phyloP scores from a whole-genome alignment of 2,888 invertebrate genomes.

The Stenotaenia linearis region DNA sequence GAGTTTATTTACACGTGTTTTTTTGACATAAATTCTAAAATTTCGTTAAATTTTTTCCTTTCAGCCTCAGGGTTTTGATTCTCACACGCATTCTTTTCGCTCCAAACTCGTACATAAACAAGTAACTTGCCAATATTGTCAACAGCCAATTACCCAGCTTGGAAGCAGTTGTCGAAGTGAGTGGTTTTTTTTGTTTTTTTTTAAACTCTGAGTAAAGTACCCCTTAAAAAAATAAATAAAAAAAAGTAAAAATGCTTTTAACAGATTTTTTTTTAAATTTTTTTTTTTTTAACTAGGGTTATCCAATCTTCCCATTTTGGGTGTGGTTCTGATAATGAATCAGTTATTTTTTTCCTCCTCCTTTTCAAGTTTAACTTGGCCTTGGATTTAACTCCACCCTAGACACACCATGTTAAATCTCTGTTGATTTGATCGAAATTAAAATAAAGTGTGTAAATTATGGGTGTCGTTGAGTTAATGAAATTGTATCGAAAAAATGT shows the following conservation, averaged over 20 bases:
- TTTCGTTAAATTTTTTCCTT: background rate
- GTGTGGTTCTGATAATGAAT: slow-evolving; percentile 26
- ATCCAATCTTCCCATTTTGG: slow-evolving; percentile 20
- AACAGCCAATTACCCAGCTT: background rate
- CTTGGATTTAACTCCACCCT: slow-evolving; percentile 17
- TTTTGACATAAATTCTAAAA: too few relatives aligned
- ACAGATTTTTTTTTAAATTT: background rate
- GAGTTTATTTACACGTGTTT: background rate
- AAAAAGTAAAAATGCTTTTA: background rate
- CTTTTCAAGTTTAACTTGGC: slow-evolving; percentile 22
- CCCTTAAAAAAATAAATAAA: background rate
- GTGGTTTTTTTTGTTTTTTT: background rate
- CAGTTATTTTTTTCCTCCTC: slow-evolving; percentile 4
- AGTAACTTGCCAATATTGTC: slow-evolving; percentile 19
- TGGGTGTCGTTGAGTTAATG: background rate
- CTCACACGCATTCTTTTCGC: slow-evolving; percentile 10
- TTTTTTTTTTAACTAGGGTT: background rate
- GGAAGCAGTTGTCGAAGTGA: slow-evolving; percentile 27
- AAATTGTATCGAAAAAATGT: background rate
- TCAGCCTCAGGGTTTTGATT: slow-evolving; percentile 9
- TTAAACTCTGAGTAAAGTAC: background rate
- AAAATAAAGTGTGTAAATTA: background rate
- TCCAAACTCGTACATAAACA: background rate
- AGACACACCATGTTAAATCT: slow-evolving; percentile 7
- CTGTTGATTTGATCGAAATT: background rate